Evolutionary conservation across 2,888 invertebrate genomes (phyloP), one percentile per base, ranked within the genome.

Genomic region (Exocentrus adspersus): DNA sequence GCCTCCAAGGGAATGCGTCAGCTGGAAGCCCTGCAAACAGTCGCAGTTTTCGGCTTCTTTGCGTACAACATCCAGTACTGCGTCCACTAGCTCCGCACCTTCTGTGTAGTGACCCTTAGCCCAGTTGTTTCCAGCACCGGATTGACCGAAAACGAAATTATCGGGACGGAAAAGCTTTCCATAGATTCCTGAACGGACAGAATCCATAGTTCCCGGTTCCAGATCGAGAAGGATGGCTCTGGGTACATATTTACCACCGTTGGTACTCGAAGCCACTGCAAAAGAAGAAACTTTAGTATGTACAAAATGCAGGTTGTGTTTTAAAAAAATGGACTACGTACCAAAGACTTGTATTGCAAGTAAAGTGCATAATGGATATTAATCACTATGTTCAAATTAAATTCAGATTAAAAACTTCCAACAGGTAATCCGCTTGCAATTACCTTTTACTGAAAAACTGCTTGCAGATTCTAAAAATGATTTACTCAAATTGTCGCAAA

Each of bases 21-120:
- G 85, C 78, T 93, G 93, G 84, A 93, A 94, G 61, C 95, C 69
- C 86, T 92, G 92, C 65, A 92, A 87, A 74, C 97, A 96, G 84
- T 98, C 97, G 85, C 97, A 90, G 85, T 94, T 89, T 86, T 97
- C 95, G 79, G 91, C 92, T 82, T 94, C 93, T 81, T 93, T 93
- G 69, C 94, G 86, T 17, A 93, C 92, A 28, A 93, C 93, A 81
- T 93, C 93, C 72, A 93, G 84, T 1, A 93, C 92, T 42, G 95
- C 89, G 84, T 93, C 96, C 79, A 88, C 94, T 79, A 90, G 86
- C 82, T 90, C 95, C 72, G 88, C 95, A 60, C 95, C 95, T 84
- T 95, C 95, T 16, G 95, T 95, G 84, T 95, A 95, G 78, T 95
- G 94, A n/a, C 96, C 81, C 86, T 89, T 77, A 71, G 94, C 94